Evolutionary conservation across 1,140 invertebrate genomes (phyloP).

Genomic region (Andrena cerasifolii): DNA sequence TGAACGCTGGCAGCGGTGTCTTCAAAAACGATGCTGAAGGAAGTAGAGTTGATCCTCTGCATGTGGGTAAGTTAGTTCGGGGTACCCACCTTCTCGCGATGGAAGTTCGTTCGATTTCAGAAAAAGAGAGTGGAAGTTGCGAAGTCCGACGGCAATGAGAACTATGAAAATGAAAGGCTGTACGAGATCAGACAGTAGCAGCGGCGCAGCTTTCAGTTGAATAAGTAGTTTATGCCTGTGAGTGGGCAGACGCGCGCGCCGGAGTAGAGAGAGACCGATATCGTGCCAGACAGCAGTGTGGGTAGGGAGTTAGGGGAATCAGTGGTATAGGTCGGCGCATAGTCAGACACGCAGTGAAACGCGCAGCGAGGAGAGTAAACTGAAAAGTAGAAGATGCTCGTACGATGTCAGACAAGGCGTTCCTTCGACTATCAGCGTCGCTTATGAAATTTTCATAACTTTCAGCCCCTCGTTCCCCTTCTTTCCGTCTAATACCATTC

Average conservation of each 20-base stretch:
- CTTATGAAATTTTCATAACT: slow-evolving; percentile 33
- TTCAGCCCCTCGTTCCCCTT: not conserved
- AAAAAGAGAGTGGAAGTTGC: not conserved
- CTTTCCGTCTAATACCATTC: not conserved
- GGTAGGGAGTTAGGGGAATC: too few relatives aligned
- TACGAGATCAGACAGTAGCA: too few relatives aligned
- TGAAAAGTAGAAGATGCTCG: not conserved
- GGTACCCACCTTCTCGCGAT: too few relatives aligned
- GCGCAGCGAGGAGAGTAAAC: too few relatives aligned
- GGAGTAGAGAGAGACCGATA: too few relatives aligned
- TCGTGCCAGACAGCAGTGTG: too few relatives aligned
- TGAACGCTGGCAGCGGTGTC: not conserved
- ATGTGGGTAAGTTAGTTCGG: not conserved
- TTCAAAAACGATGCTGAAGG: not conserved
- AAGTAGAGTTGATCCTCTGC: not conserved
- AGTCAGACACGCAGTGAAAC: not conserved
- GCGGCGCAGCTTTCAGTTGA: too few relatives aligned
- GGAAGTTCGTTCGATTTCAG: not conserved
- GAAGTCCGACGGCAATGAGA: not conserved
- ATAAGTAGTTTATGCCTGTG: too few relatives aligned
- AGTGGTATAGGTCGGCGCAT: not conserved
- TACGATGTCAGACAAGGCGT: not conserved
- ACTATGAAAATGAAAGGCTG: too few relatives aligned
- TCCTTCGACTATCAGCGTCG: not conserved
- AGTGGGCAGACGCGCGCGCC: too few relatives aligned